Base-by-base conservation (phyloP, 1,140 invertebrate genomes). In the Ips nitidus region DNA sequence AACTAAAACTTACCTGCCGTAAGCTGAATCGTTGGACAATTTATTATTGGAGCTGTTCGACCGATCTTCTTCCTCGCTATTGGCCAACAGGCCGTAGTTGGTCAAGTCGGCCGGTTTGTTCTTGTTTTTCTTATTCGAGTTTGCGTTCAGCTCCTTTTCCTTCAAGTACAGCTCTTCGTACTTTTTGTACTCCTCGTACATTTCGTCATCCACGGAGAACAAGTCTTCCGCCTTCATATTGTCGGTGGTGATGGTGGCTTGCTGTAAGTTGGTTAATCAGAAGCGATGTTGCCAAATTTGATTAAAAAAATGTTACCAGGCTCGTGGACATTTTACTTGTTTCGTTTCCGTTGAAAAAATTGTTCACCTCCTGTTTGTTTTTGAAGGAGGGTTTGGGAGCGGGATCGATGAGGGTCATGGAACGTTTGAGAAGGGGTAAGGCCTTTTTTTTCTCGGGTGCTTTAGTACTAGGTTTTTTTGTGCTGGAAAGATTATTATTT, bases 11-110 rank as follows among this genome's bases (percentile, higher is more conserved):
- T 75, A 90, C 89, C 88, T 89, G 81, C 87, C 88, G 73, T 90
- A 90, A 1, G 88, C 88, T 0, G 89, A 90, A 77, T 90, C 88
- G 0, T 81, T 84, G 69, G 67, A 73, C 6, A 70, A 50, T 52
- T 74, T 72, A 39, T 63, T 69, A 22, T 59, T 63, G 59, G 63
- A 64, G 41, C 43, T 63, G 37, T 55, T 62, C 3, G 52, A 43
- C 42, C 61, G 56, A 38, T 70, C 63, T 7, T 73, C 71, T 41
- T 73, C 71, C 22, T 70, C 69, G 47, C 63, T 70, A 2, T 41
- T 60, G 41, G 63, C 61, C 2, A 71, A 56, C 37, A 71, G 71
- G 3, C 66, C 70, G 38, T 73, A 68, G 41, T 74, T 73, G 38
- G 69, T 61, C n/a, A 59, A n/a, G 6, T 71, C 66, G 1, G 66